phyloP scores from a whole-genome alignment of 2,797 vertebrate genomes.

The Rhodeus uyekii region DNA sequence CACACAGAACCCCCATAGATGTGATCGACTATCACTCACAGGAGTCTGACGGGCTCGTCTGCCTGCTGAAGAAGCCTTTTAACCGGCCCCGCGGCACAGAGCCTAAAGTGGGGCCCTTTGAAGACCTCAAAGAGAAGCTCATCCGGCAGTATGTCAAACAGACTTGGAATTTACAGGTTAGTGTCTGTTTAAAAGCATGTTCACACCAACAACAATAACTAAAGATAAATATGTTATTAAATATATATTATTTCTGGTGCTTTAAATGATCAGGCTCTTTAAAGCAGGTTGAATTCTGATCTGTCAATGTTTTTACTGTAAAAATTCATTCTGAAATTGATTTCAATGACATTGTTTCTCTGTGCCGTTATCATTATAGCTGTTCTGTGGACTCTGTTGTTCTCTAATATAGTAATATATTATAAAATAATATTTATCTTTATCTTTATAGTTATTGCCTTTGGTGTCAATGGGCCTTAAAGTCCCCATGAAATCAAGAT shows the following conservation, averaged over 20 bases:
- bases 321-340: not conserved
- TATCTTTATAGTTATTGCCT: no score
- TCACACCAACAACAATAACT: not conserved
- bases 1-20: constrained; percentile 82
- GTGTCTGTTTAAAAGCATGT: constrained; percentile 34
- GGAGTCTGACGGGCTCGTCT: constrained; percentile 88
- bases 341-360: not conserved
- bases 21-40: constrained; percentile 90
- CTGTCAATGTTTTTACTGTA: not conserved
- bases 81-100: constrained; percentile 85
- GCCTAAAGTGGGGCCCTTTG: constrained; percentile 92
- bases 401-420: no score
- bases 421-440: no score
- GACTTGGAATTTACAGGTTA: constrained; percentile 93
- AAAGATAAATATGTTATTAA: no score
- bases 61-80: constrained; percentile 86
- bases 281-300: not conserved
- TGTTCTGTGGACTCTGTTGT: not conserved
- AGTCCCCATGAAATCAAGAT: no score
- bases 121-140: constrained; percentile 93
- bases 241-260: no score
- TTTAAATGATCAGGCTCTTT: not conserved
- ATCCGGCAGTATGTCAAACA: constrained; percentile 92
- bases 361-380: not conserved
- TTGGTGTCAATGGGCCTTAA: no score